Evolutionary conservation across 2,888 invertebrate genomes (phyloP), one percentile per base, ranked within the genome.

Genomic region (Scrobipalpa costella): DNA sequence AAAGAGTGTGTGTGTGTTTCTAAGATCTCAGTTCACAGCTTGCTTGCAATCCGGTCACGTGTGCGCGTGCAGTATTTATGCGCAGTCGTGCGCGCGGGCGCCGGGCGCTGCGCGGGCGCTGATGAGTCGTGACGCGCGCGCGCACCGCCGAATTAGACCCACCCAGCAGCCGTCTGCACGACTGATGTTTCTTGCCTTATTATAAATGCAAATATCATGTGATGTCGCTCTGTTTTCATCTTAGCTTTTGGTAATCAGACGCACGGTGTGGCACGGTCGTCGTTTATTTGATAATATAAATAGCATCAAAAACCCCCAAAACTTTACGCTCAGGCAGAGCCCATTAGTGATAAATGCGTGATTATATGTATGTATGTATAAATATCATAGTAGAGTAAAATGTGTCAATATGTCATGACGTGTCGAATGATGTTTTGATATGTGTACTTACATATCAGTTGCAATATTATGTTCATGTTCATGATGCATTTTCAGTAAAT

Each of bases 111-210:
- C 66, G 62, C 70, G 64, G 70, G 62, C 67, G 62, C 66, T 70
- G 74, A 75, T 75, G 73, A 72, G 68, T 84, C 86, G 86, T 87
- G 87, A 86, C 83, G 77, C 68, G 75, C 70, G 76, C 76, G 75
- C 75, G 70, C 73, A 66, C 73, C 75, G 8, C 33, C 34, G 83
- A 81, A 86, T 86, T 85, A 85, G 83, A 83, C 75, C 76, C 79
- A 73, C 71, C 73, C 73, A 73, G 8, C 55, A 27, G 34, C 11
- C 55, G 69, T 72, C 68, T 68, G 73, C 76, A 66, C 70, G 55
- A 55, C n/a, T 9, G 9, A 5, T 13, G 11, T 21, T 21, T 19
- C 49, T 19, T 9, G 21, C 11, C 21, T 21, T 52, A 19, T 27
- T 52, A 27, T 52, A 9, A 52, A n/a, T 11, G 21, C 2, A 11